Base-by-base conservation (phyloP, 2,888 invertebrate species). In the Caenorhabditis wallacei region DNA sequence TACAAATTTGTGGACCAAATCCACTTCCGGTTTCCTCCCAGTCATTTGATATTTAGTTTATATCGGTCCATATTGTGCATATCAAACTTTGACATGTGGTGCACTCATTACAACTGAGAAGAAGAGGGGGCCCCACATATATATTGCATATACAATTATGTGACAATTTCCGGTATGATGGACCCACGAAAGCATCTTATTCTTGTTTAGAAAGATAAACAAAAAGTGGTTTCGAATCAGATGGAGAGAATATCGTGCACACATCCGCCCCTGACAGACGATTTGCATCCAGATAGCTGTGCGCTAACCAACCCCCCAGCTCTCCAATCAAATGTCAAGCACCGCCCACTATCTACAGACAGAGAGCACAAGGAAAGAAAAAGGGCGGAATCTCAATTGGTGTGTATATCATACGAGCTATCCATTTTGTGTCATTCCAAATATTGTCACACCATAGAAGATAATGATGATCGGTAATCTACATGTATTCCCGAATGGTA, bases 151-250 rank as follows among this genome's bases (percentile, higher is more conserved):
- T 81, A 81, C 81, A 75, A 81, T 81, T 78, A 59, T 82, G 82
- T 82, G 82, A 82, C 82, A 82, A 82, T 82, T 82, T 82, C 82
- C 82, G 82, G 82, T 82, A 74, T 70, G 61, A 46, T 48, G 63
- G 54, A n/a, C 46, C 59, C n/a, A 48, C 26, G 54, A 56, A 35
- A 48, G 26, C 71, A 20, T 71, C 63, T 43, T 79, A 30, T 46
- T 40, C 37, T 22, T 78, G 54, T 68, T 54, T 56, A 8, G 70
- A 56, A 75, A 74, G 57, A 80, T 74, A 74, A 80, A 80, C 74
- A 74, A 80, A 80, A 46, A 18, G 30, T 40, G 46, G 18, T 30
- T 40, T 54, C 11, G 37, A 78, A 54, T 78, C 51, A 69, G 54
- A 40, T 61, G 51, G 8, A 64, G 63, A 30, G 57, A 70, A 79